Percentiles rank a stretch among this genome's conserved stretches.
These are phyloP conservation scores for Drosophila trichaetosa DNA, from an alignment of 2,888 invertebrate genomes.

Conservation along the genomic window DNA sequence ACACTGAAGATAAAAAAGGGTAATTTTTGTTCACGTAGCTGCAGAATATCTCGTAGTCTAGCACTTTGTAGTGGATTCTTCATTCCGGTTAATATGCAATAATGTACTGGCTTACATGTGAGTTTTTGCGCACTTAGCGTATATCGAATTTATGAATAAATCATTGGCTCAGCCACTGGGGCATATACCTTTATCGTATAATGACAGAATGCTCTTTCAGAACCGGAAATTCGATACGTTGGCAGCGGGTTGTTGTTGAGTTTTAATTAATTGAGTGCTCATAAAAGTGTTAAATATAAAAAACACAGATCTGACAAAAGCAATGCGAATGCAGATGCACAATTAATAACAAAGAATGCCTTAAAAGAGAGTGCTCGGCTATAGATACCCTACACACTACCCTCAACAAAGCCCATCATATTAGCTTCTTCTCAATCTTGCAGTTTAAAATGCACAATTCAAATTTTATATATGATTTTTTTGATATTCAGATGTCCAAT, in stretches of 20 bases:
- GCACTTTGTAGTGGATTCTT: background rate
- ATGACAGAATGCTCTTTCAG: constrained; percentile 36
- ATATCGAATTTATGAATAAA: constrained; percentile 63
- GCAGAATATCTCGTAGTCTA: background rate
- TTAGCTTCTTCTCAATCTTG: background rate
- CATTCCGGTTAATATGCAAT: constrained; percentile 41
- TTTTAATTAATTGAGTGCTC: constrained; percentile 73
- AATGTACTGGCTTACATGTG: constrained; percentile 44
- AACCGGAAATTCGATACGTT: constrained; percentile 7
- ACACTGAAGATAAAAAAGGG: background rate
- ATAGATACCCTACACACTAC: background rate
- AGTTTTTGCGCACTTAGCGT: constrained; percentile 42
- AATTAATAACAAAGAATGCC: constrained; percentile 6
- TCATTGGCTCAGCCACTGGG: constrained; percentile 41
- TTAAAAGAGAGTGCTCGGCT: background rate
- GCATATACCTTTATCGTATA: constrained; percentile 16
- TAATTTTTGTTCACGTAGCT: background rate
- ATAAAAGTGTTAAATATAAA: constrained; percentile 53
- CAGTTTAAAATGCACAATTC: background rate
- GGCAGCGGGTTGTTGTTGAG: constrained; percentile 51
- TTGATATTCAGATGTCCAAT: background rate
- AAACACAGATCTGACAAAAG: constrained; percentile 17
- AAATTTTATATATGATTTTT: background rate
- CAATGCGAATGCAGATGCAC: constrained; percentile 4
- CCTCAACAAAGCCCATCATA: background rate